Conservation (phyloP, 1,140 invertebrate genomes). For the Megalopta genalis region DNA sequence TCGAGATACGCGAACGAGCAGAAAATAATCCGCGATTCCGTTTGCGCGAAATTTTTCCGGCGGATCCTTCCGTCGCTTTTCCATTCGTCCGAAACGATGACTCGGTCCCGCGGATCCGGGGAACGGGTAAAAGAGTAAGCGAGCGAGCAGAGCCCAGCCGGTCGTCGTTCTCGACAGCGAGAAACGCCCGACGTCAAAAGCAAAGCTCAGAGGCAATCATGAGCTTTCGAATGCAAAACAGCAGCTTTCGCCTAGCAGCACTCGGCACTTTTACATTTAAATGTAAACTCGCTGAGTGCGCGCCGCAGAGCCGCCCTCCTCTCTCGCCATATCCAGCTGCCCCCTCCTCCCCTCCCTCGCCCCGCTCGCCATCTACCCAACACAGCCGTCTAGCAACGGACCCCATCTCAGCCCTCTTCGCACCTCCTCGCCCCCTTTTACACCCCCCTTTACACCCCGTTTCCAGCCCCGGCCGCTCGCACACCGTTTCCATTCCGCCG, state of each 20-base stretch:
- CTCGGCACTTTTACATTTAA: constrained; percentile 81
- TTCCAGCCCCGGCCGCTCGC: not conserved
- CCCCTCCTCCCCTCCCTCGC: too few relatives aligned
- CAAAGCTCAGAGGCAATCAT: constrained; percentile 81
- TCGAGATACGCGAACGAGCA: not conserved
- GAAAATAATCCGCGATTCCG: constrained; percentile 34
- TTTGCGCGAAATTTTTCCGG: constrained; percentile 35
- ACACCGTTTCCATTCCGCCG: constrained; percentile 13
- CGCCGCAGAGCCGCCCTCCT: constrained; percentile 61
- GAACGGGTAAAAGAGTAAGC: constrained; percentile 11
- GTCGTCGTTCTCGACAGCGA: constrained; percentile 48
- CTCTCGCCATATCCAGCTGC: constrained; percentile 52
- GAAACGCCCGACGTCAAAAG: constrained; percentile 75
- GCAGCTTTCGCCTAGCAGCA: constrained; percentile 74
- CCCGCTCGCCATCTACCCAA: constrained; percentile 27
- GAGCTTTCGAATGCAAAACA: constrained; percentile 81
- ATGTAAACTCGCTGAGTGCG: constrained; percentile 80
- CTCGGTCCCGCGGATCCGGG: constrained; percentile 23
- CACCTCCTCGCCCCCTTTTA: constrained; percentile 24
- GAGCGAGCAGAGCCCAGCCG: constrained; percentile 1
- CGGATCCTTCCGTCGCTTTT: constrained; percentile 21
- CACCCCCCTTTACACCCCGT: not conserved
- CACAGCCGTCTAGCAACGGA: constrained; percentile 38
- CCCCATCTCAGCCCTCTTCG: constrained; percentile 40
- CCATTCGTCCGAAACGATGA: constrained; percentile 41